Percentiles rank a stretch among this genome's conserved stretches.
Evolutionary conservation across 2,113 vertebrate genomes (phyloP).

Genomic region (Butorides virescens): DNA sequence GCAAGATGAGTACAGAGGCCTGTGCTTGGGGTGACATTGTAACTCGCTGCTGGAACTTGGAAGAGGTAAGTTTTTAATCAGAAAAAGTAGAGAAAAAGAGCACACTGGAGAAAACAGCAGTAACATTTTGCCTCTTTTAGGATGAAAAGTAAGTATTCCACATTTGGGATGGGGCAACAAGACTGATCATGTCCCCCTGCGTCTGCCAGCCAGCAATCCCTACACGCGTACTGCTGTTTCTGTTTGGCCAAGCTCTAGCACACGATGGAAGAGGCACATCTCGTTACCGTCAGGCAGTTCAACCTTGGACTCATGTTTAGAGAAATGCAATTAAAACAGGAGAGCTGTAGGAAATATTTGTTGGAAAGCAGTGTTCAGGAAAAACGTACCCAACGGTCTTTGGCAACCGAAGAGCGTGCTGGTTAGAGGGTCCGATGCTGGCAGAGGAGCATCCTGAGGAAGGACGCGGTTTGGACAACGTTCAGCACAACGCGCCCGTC

Average conservation of each 20-base stretch:
- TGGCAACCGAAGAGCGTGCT: fast-evolving
- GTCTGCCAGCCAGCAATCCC: not conserved
- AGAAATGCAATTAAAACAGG: not conserved
- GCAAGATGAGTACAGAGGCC: not conserved
- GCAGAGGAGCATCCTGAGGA: not conserved
- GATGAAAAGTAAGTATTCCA: not conserved
- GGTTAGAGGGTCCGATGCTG: not conserved
- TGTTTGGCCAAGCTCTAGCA: too few relatives aligned
- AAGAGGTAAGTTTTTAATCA: not conserved
- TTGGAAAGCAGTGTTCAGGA: not conserved
- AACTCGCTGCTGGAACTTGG: not conserved
- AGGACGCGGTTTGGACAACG: fast-evolving
- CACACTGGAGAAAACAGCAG: not conserved
- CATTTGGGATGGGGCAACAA: not conserved
- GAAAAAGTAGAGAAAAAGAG: not conserved
- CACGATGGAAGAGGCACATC: fast-evolving
- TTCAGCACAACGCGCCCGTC: fast-evolving
- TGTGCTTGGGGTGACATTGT: not conserved
- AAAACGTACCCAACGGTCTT: not conserved
- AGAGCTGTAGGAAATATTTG: not conserved
- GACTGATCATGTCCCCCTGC: fast-evolving
- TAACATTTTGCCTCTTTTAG: not conserved
- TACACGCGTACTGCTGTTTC: fast-evolving
- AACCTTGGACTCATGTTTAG: not conserved
- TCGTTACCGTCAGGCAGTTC: not conserved